These are phyloP conservation scores for Ormyrus pomaceus DNA, from an alignment of 2,888 invertebrate genomes.

Conservation along the genomic window DNA sequence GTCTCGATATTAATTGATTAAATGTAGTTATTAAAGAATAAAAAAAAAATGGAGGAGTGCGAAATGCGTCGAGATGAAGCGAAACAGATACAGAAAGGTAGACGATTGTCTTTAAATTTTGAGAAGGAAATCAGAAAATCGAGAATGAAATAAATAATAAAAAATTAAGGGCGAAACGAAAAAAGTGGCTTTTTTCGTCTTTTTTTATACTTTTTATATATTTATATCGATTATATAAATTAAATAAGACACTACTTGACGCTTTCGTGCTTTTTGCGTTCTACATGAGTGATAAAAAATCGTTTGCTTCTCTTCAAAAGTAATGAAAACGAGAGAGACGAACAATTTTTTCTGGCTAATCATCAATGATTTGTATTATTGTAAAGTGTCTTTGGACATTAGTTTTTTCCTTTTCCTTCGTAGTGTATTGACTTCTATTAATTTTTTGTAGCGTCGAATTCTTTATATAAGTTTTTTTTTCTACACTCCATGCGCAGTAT, in stretches of 20 bases:
- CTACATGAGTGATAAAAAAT: slow-evolving; percentile 31
- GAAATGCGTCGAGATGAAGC: slow-evolving; percentile 31
- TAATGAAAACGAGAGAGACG: slow-evolving; percentile 26
- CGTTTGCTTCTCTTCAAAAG: slow-evolving; percentile 42
- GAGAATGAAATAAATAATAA: slow-evolving; percentile 17
- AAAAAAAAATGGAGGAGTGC: slow-evolving; percentile 8
- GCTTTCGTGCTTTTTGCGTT: slow-evolving; percentile 54
- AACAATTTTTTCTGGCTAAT: slow-evolving; percentile 36
- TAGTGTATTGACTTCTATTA: slow-evolving; percentile 38
- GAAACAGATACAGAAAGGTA: slow-evolving; percentile 31
- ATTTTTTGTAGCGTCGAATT: slow-evolving; percentile 36
- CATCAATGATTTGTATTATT: slow-evolving; percentile 45
- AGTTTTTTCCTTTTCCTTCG: slow-evolving; percentile 37
- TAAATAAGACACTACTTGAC: slow-evolving; percentile 51
- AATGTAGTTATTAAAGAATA: slow-evolving; percentile 54
- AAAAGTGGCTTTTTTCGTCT: slow-evolving; percentile 49
- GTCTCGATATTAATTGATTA: slow-evolving; percentile 54
- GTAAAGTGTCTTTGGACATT: slow-evolving; percentile 29
- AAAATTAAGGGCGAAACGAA: slow-evolving; percentile 43
- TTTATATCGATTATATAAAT: slow-evolving; percentile 57
- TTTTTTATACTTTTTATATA: slow-evolving; percentile 59
- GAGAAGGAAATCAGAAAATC: slow-evolving; percentile 19
- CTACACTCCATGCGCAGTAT: slow-evolving; percentile 53
- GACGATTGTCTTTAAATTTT: slow-evolving; percentile 52
- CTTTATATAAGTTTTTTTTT: slow-evolving; percentile 38